Conservation (phyloP, 1,140 invertebrate genomes). For the Drepana arcuata region DNA sequence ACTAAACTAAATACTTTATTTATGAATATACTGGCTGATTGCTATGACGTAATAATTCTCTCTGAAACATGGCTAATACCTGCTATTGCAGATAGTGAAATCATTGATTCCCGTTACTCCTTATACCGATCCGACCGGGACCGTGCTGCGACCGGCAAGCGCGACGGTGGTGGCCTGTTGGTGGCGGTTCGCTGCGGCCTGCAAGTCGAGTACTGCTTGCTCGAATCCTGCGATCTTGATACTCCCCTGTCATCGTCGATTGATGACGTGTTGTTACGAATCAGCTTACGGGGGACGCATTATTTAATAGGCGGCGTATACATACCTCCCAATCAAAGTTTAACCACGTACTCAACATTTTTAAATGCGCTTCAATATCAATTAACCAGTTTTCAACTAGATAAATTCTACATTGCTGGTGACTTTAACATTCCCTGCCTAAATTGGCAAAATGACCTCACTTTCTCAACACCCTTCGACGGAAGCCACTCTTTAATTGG, state of each 20-base stretch:
- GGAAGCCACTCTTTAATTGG: not conserved
- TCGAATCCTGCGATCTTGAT: too few species aligned
- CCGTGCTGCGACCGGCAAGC: constrained; percentile 1
- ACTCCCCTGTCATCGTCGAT: too few species aligned
- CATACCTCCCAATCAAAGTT: not conserved
- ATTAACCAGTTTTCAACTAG: not conserved
- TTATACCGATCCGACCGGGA: constrained; percentile 13
- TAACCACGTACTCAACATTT: constrained; percentile 2
- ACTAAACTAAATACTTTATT: constrained; percentile 16
- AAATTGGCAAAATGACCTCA: not conserved
- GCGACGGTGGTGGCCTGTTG: constrained; percentile 13
- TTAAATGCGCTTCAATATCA: not conserved
- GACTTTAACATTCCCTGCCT: not conserved
- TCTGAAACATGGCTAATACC: constrained; percentile 16
- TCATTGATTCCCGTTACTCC: constrained; percentile 11
- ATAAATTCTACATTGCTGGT: not conserved
- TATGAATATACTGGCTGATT: constrained; percentile 6
- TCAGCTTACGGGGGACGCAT: too few species aligned
- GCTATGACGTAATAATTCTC: constrained; percentile 10
- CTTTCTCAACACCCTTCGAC: not conserved
- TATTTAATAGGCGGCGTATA: too few species aligned
- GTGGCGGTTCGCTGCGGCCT: too few species aligned
- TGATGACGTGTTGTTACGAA: too few species aligned
- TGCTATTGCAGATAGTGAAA: constrained; percentile 8
- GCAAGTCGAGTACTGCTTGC: too few species aligned